Conservation (phyloP, 23 tunicate genomes). For the Halocynthia aurantium region DNA sequence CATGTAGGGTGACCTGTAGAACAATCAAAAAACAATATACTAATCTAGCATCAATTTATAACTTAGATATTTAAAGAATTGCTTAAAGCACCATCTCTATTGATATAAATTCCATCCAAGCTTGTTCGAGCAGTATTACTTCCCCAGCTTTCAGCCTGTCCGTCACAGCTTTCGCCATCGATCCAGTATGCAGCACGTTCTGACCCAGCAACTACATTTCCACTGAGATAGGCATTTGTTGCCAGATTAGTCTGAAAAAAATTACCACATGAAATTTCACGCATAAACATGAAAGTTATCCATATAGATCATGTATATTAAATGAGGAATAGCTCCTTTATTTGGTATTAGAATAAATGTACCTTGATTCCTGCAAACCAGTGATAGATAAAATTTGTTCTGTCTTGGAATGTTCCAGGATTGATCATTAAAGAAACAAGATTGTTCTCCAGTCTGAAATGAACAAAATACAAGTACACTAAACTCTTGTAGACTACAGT, state of each 20-base stretch:
- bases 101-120: constrained; percentile 33
- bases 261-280: no score
- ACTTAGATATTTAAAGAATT: no score
- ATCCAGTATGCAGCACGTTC: constrained; percentile 26
- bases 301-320: no score
- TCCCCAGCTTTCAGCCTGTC: neutral
- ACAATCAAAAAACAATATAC: neutral
- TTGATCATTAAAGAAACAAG: constrained; percentile 18
- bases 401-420: constrained; percentile 16
- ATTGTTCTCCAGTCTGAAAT: constrained; percentile 4
- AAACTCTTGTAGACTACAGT: no score
- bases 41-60: no score
- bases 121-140: constrained; percentile 27
- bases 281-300: no score
- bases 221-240: neutral
- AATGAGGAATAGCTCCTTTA: no score
- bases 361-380: constrained; percentile 29
- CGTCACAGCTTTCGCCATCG: constrained; percentile 11
- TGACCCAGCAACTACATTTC: constrained; percentile 27
- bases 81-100: constrained; percentile 20
- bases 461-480: neutral
- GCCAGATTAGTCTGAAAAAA: neutral
- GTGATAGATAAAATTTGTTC: constrained; percentile 16
- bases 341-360: neutral
- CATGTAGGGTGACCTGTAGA: constrained; percentile 17